A percentile compares a stretch with the other conserved stretches of the same genome.
These are phyloP conservation scores for Delphinapterus leucas DNA, from an alignment of 2,113 vertebrate genomes.

Conservation along the genomic window DNA sequence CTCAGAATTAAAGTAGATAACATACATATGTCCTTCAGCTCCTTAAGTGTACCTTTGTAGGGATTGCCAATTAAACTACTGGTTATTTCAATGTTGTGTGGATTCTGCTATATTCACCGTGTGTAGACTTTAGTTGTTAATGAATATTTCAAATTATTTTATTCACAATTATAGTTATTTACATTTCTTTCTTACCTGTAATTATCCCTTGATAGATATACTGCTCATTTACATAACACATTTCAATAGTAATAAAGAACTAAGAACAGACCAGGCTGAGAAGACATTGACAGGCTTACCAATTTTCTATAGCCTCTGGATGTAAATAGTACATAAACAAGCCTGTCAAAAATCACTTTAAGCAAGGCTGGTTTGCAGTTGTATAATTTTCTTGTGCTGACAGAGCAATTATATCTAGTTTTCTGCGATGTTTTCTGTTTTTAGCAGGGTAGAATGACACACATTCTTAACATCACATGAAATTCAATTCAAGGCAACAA, in stretches of 20 bases:
- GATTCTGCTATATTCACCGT: background rate
- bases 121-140: background rate
- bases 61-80: background rate
- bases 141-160: constrained; percentile 17
- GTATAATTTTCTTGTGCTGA: constrained; percentile 67
- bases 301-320: constrained; percentile 2
- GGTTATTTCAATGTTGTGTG: background rate
- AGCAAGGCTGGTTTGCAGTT: constrained; percentile 19
- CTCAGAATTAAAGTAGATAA: background rate
- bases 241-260: background rate
- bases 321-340: background rate
- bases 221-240: background rate
- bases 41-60: background rate
- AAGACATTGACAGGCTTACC: background rate
- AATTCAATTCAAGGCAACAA: background rate
- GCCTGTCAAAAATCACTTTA: constrained; percentile 48
- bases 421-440: constrained; percentile 35
- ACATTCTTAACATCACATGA: background rate
- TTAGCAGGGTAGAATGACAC: constrained; percentile 35
- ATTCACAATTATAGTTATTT: background rate
- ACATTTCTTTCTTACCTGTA: background rate
- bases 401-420: constrained; percentile 66
- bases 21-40: background rate
- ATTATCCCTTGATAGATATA: background rate
- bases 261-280: constrained; percentile 6